Conservation (phyloP, 2,113 vertebrate species). For the Bagarius yarrelli region DNA sequence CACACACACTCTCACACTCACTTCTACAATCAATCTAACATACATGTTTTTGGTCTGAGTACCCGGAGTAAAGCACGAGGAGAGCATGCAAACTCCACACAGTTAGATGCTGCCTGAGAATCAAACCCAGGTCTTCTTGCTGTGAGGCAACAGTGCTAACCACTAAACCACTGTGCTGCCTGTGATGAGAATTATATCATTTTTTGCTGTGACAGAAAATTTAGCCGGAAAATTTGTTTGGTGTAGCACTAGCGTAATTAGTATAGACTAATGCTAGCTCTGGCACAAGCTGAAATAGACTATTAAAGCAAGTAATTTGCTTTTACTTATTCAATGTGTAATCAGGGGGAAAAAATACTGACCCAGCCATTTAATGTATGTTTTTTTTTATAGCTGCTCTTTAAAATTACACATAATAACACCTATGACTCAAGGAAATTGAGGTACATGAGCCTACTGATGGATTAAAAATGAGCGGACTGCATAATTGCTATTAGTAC, state of each 20-base stretch:
- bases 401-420: constrained; percentile 8
- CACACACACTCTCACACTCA: no score
- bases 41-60: no score
- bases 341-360: neutral
- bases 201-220: neutral
- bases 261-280: neutral
- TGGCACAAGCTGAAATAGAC: neutral
- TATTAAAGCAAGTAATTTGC: neutral
- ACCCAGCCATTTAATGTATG: neutral
- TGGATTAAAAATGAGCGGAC: neutral
- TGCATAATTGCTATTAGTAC: constrained; percentile 16
- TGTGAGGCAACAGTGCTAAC: no score
- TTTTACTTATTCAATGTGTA: neutral
- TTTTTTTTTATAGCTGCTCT: neutral
- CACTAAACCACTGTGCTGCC: no score
- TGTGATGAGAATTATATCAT: no score
- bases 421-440: neutral
- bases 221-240: neutral
- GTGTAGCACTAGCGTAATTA: neutral
- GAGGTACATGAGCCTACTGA: neutral
- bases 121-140: no score
- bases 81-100: no score
- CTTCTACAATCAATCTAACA: no score
- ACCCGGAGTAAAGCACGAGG: no score
- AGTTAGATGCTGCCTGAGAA: no score